A percentile compares a stretch with the other conserved stretches of the same genome.
These are phyloP conservation scores for Mnemiopsis leidyi DNA, from an alignment of 37 sponge, comb jelly and placozoan genomes.

Conservation along the genomic window DNA sequence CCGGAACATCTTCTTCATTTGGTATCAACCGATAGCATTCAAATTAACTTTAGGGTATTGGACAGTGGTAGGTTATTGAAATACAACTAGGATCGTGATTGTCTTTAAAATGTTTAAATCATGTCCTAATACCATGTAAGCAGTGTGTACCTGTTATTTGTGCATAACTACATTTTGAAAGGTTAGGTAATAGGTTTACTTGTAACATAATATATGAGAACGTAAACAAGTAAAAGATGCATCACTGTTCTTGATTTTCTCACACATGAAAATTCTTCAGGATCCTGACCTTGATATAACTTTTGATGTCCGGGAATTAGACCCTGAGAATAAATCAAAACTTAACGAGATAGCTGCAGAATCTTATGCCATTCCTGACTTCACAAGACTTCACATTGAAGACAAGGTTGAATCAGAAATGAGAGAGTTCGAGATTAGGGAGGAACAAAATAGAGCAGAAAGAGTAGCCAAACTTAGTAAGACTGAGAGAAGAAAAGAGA, in stretches of 20 bases:
- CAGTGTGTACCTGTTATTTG: too few relatives aligned
- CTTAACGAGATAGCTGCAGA: slow-evolving; percentile 50
- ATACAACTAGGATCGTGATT: too few relatives aligned
- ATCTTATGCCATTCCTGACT: slow-evolving; percentile 19
- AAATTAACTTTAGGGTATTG: background rate
- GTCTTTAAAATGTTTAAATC: too few relatives aligned
- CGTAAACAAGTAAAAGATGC: too few relatives aligned
- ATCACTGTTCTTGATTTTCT: too few relatives aligned
- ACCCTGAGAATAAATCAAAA: background rate
- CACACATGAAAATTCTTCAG: background rate
- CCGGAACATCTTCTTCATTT: background rate
- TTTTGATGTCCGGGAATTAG: slow-evolving; percentile 52
- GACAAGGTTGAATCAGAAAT: slow-evolving; percentile 16
- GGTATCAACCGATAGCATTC: background rate
- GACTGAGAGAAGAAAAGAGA: slow-evolving; percentile 51
- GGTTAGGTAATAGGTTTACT: too few relatives aligned
- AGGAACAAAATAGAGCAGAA: slow-evolving; percentile 40
- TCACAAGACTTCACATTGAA: slow-evolving; percentile 52
- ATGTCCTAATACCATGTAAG: too few relatives aligned
- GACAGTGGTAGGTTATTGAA: background rate
- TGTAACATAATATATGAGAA: too few relatives aligned
- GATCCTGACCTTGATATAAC: slow-evolving; percentile 52
- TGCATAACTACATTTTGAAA: too few relatives aligned
- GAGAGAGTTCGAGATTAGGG: slow-evolving; percentile 7
- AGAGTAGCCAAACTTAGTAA: slow-evolving; percentile 30